Evolutionary conservation across 1,140 invertebrate genomes (phyloP).

Genomic region (Megalopta genalis): DNA sequence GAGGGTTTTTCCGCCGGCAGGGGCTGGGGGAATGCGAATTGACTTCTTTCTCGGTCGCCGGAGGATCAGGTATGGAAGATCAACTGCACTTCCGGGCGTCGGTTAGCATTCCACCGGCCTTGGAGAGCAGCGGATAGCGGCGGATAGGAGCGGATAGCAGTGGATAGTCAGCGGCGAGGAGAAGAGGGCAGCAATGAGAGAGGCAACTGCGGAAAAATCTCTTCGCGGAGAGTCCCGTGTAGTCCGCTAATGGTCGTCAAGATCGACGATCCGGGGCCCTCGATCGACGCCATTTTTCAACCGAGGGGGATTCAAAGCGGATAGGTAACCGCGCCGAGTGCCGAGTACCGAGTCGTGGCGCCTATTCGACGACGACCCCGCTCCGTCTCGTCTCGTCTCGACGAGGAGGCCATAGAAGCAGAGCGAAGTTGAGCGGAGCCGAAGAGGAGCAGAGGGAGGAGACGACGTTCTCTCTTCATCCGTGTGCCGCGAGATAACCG

Average conservation of each 20-base stretch:
- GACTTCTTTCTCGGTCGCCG: conserved; percentile 48
- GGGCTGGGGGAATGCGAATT: conserved; percentile 32
- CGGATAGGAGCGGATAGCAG: too few species aligned
- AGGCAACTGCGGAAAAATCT: conserved; percentile 48
- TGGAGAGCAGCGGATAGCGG: too few species aligned
- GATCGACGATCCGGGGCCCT: conserved; percentile 58
- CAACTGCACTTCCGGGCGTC: conserved; percentile 55
- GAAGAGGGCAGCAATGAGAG: background rate
- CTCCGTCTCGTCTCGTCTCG: background rate
- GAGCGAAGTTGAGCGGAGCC: too few species aligned
- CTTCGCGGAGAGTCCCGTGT: conserved; percentile 32
- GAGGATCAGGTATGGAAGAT: conserved; percentile 56
- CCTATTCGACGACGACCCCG: conserved; percentile 28
- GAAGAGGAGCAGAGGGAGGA: too few species aligned
- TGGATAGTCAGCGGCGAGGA: too few species aligned
- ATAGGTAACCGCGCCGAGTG: conserved; percentile 43
- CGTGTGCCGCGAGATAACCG: conserved; percentile 41
- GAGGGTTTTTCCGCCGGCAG: conserved; percentile 31
- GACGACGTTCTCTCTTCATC: conserved; percentile 16
- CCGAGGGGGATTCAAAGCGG: conserved; percentile 30
- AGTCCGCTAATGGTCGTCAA: conserved; percentile 63
- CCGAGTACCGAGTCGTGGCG: conserved; percentile 48
- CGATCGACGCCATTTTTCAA: conserved; percentile 49
- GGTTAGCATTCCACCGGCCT: conserved; percentile 53
- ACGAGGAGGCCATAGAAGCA: too few species aligned